These are phyloP conservation scores for Nesidiocoris tenuis DNA, from an alignment of 2,888 invertebrate genomes.

Conservation along the genomic window DNA sequence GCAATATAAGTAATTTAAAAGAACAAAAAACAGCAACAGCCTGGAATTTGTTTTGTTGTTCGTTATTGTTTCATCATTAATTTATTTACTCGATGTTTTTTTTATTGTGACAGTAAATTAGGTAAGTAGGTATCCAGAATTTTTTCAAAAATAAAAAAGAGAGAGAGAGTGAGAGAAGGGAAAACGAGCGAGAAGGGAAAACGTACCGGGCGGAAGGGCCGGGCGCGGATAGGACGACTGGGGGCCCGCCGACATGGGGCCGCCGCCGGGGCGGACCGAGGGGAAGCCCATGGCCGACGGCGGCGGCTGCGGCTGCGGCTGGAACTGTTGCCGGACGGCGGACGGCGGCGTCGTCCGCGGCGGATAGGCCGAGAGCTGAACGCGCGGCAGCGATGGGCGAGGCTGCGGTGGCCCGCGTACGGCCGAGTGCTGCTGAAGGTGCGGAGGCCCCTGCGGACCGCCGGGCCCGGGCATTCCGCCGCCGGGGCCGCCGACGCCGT, in stretches of 20 bases:
- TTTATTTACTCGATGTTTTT: too few relatives aligned
- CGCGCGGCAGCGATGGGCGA: conserved; percentile 47
- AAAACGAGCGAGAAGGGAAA: too few relatives aligned
- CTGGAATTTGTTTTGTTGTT: too few relatives aligned
- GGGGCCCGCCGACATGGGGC: neutral
- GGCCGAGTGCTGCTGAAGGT: conserved; percentile 26
- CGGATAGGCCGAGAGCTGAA: conserved; percentile 48
- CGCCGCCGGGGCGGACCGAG: neutral
- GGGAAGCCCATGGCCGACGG: conserved; percentile 29
- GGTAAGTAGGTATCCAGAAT: too few relatives aligned
- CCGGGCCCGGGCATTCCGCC: conserved; percentile 27
- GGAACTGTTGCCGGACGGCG: neutral
- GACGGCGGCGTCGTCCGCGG: conserved; percentile 21
- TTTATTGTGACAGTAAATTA: too few relatives aligned
- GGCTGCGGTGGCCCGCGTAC: conserved; percentile 41
- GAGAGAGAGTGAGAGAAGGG: too few relatives aligned
- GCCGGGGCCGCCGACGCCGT: conserved; percentile 20
- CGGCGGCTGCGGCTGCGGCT: conserved; percentile 41
- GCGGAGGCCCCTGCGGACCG: conserved; percentile 43
- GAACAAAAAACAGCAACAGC: too few relatives aligned
- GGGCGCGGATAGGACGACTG: neutral
- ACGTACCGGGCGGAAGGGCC: neutral
- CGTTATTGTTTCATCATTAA: too few relatives aligned
- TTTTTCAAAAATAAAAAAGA: too few relatives aligned
- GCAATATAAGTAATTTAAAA: too few relatives aligned